Conservation (phyloP, 1,140 invertebrate genomes). For the Carcinoscorpius rotundicauda region DNA sequence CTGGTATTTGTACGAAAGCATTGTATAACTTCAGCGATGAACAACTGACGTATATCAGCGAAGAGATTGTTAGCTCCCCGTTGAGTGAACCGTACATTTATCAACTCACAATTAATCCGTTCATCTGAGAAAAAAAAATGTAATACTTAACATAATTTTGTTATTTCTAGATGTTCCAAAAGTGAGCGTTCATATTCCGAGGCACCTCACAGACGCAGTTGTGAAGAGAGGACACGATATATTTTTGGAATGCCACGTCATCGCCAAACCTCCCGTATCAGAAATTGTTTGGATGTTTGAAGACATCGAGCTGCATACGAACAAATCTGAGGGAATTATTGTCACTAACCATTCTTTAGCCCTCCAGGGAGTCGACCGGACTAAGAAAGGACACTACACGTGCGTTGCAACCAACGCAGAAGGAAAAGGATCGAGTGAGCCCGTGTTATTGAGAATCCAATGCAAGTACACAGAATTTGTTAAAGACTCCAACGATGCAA, state of each 20-base stretch:
- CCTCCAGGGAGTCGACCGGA: constrained; percentile 27
- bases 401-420: constrained; percentile 80
- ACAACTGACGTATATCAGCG: no score
- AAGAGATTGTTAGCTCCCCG: no score
- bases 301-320: constrained; percentile 28
- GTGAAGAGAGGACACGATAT: constrained; percentile 57
- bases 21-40: no score
- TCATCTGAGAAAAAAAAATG: no score
- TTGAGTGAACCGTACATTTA: no score
- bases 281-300: constrained; percentile 70
- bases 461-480: constrained; percentile 15
- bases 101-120: no score
- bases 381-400: constrained; percentile 46
- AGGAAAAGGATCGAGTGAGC: constrained; percentile 69
- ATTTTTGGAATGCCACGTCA: constrained; percentile 78
- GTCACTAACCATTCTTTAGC: constrained; percentile 54
- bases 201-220: constrained; percentile 54
- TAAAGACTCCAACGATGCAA: no score
- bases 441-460: constrained; percentile 70
- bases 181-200: no score
- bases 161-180: no score
- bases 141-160: no score
- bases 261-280: constrained; percentile 70
- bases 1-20: no score
- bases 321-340: constrained; percentile 50